Evolutionary conservation across 2,888 invertebrate genomes (phyloP), one percentile per base, ranked within the genome.

Genomic region (Apodemia mormo): DNA sequence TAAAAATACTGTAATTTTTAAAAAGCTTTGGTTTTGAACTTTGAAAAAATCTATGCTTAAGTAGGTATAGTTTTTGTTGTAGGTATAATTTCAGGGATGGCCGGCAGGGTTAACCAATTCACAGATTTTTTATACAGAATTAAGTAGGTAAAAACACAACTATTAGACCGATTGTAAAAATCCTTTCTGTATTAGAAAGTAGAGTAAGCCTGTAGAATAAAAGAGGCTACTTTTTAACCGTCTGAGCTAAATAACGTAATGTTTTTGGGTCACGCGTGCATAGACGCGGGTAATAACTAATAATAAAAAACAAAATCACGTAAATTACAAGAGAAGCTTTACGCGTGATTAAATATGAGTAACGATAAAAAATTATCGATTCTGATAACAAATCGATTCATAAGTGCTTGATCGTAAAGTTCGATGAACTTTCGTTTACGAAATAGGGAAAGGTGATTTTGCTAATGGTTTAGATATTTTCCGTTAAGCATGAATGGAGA

Each of bases 341-440:
- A 67, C 67, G 70, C 68, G 72, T 71, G 71, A 73, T 81, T 80
- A 75, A 76, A 82, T 82, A 80, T 80, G 80, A 80, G 78, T 79
- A 78, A 82, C 75, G 88, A 88, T 89, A 89, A 86, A 80, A 77
- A 78, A 75, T 79, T 80, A 81, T 82, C 77, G 82, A 84, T 83
- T 78, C 73, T 76, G 89, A 90, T 90, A 90, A 87, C 83, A 76
- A 79, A 84, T 81, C 82, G 80, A 82, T 84, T 80, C 74, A 80
- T 79, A 73, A 80, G 73, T 80, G 75, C 76, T 79, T 76, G 76
- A 77, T 76, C 67, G 78, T 78, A 78, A 82, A 85, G 92, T 91
- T 91, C 90, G 84, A 85, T 88, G 92, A 92, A 91, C 92, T 89
- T 89, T 83, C 83, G 87, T 85, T 88, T 81, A 83, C 81, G 79